phyloP scores from a whole-genome alignment of 2,113 vertebrate genomes.

The Synchiropus splendidus region DNA sequence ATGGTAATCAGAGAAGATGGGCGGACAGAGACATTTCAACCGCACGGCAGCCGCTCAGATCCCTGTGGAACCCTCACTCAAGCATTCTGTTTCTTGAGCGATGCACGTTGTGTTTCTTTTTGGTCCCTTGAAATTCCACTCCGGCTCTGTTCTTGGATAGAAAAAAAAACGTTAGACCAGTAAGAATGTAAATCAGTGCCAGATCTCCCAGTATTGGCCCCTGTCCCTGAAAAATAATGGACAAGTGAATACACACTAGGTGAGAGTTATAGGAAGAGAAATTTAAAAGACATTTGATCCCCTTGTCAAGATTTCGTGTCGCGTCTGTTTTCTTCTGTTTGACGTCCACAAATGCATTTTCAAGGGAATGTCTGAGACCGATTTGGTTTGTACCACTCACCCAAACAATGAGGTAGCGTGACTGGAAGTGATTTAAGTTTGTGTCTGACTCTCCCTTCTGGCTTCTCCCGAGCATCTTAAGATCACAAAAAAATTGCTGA shows the following conservation, averaged over 20 bases:
- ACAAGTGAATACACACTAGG: too few species aligned
- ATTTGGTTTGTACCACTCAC: too few species aligned
- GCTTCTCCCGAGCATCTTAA: conserved; percentile 2
- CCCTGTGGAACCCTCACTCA: conserved; percentile 19
- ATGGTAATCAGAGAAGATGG: conserved; percentile 52
- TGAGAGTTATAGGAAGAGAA: too few species aligned
- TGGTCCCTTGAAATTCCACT: conserved; percentile 47
- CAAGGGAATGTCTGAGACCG: too few species aligned
- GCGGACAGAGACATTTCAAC: conserved; percentile 36
- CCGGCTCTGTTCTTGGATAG: conserved; percentile 20
- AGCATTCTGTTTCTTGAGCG: conserved; percentile 21
- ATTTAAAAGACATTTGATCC: too few species aligned
- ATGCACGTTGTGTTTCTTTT: conserved; percentile 39
- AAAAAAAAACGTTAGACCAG: conserved; percentile 22
- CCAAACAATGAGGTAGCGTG: conserved; percentile 18
- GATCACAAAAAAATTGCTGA: conserved; percentile 2
- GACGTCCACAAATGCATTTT: conserved; percentile 2
- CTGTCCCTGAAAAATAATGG: too few species aligned
- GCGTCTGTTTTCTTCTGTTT: conserved; percentile 8
- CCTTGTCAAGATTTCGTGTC: conserved; percentile 1
- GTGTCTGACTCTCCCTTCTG: too few species aligned
- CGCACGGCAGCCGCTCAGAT: conserved; percentile 24
- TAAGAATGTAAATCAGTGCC: conserved; percentile 58
- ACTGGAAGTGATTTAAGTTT: conserved; percentile 34
- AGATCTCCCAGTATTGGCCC: conserved; percentile 34